phyloP scores from a whole-genome alignment of 2,888 invertebrate genomes.

The Clitarchus hookeri region DNA sequence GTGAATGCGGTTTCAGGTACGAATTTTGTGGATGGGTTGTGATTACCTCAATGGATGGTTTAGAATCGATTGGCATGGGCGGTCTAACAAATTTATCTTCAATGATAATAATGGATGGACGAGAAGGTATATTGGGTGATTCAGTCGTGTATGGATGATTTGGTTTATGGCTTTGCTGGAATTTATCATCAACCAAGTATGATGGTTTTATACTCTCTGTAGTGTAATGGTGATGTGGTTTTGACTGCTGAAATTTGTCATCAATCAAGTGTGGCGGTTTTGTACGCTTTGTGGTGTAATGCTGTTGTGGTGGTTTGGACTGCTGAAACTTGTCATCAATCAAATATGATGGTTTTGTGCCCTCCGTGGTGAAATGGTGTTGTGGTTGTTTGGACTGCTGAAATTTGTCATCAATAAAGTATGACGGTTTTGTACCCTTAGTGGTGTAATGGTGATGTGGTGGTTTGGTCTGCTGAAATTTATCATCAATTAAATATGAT shows the following conservation, averaged over 20 bases:
- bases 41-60: constrained; percentile 22
- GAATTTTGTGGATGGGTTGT: constrained; percentile 17
- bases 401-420: constrained; percentile 16
- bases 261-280: constrained; percentile 21
- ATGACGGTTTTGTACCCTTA: constrained; percentile 8
- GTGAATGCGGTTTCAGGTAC: neutral
- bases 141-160: neutral
- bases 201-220: constrained; percentile 20
- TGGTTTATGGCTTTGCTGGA: neutral
- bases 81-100: neutral
- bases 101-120: constrained; percentile 16
- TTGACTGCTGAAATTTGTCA: constrained; percentile 10
- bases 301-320: neutral
- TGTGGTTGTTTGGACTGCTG: constrained; percentile 4
- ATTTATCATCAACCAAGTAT: constrained; percentile 25
- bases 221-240: constrained; percentile 18
- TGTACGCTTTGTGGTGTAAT: neutral
- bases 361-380: neutral
- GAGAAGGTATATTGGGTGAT: neutral
- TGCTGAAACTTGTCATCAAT: constrained; percentile 25
- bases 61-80: constrained; percentile 22
- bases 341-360: constrained; percentile 23
- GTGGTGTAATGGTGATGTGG: neutral
- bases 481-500: constrained; percentile 28
- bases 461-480: constrained; percentile 25